Percentiles rank a stretch among this genome's conserved stretches.
Conservation (phyloP, 2,113 vertebrate genomes). For the Steatornis caripensis region DNA sequence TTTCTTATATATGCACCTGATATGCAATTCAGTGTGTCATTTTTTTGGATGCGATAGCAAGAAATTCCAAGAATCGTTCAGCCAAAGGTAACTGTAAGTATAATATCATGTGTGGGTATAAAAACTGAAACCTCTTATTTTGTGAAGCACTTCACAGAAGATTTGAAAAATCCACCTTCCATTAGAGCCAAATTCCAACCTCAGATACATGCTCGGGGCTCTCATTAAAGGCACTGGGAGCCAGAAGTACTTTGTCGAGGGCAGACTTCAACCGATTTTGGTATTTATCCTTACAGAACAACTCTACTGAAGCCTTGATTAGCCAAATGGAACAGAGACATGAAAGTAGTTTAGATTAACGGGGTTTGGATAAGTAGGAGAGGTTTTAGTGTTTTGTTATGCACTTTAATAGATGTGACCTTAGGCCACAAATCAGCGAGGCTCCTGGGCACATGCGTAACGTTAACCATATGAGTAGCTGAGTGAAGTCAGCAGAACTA, state of each 20-base stretch:
- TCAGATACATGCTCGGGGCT: background rate
- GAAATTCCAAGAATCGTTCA: constrained; percentile 56
- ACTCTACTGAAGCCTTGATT: constrained; percentile 37
- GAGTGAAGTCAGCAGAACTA: background rate
- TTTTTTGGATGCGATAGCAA: constrained; percentile 52
- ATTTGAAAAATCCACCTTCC: constrained; percentile 42
- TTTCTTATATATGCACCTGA: constrained; percentile 3
- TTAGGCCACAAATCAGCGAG: constrained; percentile 45
- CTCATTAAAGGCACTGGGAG: constrained; percentile 39
- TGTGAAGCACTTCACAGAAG: constrained; percentile 33
- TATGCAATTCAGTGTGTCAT: constrained; percentile 45
- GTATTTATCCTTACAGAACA: constrained; percentile 43
- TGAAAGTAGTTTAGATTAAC: constrained; percentile 63
- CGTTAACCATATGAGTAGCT: constrained; percentile 13
- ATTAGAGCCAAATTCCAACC: constrained; percentile 55
- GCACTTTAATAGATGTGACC: constrained; percentile 53
- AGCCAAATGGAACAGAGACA: constrained; percentile 59
- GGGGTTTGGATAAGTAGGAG: constrained; percentile 46
- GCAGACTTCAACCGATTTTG: constrained; percentile 19
- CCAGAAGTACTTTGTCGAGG: constrained; percentile 33
- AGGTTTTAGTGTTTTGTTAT: constrained; percentile 45
- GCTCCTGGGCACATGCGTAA: constrained; percentile 15
- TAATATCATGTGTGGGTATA: constrained; percentile 48
- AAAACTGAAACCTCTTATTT: constrained; percentile 49
- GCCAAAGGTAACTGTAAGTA: constrained; percentile 58